Evolutionary conservation across 2,888 invertebrate genomes (phyloP), one percentile per base, ranked within the genome.

Genomic region (Acrocera orbiculus): DNA sequence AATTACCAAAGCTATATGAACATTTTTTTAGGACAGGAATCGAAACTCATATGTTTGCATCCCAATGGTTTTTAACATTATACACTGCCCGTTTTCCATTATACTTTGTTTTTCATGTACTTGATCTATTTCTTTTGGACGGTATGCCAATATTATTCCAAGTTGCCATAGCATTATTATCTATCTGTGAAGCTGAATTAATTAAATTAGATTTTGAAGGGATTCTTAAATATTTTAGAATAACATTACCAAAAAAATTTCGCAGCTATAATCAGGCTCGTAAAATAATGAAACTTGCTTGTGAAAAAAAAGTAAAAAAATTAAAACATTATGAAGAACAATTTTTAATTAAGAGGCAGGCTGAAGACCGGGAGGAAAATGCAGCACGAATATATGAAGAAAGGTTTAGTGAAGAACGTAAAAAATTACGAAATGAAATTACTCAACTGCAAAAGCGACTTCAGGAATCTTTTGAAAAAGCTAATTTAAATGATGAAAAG

Each of bases 31-130:
- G 62, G 71, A 77, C 68, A 38, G 77, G 78, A 31, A 78, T 98
- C 30, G 96, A 98, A 61, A 82, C 89, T 17, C 96, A 98, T 64
- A 96, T 95, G 95, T 98, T 89, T 58, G 96, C 96, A 15, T 92
- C 90, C 5, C 98, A 98, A 63, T 98, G 98, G 98, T 96, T 99
- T 67, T 74, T 99, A 34, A 98, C 98, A 0, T 69, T 98, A n/a
- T 99, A 92, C 65, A 98, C 98, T 2, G 96, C 98, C 20, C 79
- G 96, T 51, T 99, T 99, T 62, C 98, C 98, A 0, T 67, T 99
- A 24, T 87, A 82, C 51, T 76, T 96, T 64, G 77, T 98, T 20
- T 99, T 93, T 64, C 90, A 90, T 58, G 93, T 98, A 35, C 69
- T 99, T 39, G 98, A 99, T 57, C 77, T 98, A 30, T 96, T 95